Evolutionary conservation across 92 coral and sea anemone species (phyloP).

Genomic region (Porites evermanni): DNA sequence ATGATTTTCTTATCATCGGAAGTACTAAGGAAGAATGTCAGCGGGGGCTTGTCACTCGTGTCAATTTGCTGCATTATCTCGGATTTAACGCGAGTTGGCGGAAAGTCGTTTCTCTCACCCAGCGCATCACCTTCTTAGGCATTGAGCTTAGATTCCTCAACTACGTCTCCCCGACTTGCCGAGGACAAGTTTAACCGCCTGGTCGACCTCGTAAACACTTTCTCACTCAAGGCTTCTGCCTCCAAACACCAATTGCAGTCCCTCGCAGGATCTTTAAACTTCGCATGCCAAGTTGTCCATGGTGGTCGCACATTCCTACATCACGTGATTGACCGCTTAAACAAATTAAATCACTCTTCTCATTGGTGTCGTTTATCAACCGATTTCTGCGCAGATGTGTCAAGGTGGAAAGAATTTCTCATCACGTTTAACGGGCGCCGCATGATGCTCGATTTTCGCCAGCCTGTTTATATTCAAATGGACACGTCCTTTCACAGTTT

Average conservation of each 20-base stretch:
- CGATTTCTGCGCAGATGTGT: neutral
- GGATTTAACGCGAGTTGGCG: neutral
- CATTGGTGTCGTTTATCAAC: constrained; percentile 5
- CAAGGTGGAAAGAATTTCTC: constrained; percentile 8
- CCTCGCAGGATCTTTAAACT: neutral
- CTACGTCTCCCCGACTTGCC: neutral
- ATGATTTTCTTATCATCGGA: constrained; percentile 14
- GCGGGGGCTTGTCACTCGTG: neutral
- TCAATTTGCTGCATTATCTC: neutral
- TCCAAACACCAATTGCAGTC: neutral
- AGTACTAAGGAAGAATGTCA: neutral
- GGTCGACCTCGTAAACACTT: neutral
- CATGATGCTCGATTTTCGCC: constrained; percentile 32
- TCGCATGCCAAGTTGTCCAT: neutral
- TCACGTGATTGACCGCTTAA: neutral
- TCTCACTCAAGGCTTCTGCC: neutral
- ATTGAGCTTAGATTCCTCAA: neutral
- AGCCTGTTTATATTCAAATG: neutral
- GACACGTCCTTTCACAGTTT: neutral
- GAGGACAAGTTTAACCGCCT: neutral
- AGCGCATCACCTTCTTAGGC: neutral
- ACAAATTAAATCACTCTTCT: neutral
- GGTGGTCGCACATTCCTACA: neutral
- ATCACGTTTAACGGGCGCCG: constrained; percentile 21
- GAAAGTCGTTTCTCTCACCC: neutral